Evolutionary conservation across 2,113 vertebrate species (phyloP), one percentile per base, ranked within the genome.

Genomic region (Gorsachius goisagi): DNA sequence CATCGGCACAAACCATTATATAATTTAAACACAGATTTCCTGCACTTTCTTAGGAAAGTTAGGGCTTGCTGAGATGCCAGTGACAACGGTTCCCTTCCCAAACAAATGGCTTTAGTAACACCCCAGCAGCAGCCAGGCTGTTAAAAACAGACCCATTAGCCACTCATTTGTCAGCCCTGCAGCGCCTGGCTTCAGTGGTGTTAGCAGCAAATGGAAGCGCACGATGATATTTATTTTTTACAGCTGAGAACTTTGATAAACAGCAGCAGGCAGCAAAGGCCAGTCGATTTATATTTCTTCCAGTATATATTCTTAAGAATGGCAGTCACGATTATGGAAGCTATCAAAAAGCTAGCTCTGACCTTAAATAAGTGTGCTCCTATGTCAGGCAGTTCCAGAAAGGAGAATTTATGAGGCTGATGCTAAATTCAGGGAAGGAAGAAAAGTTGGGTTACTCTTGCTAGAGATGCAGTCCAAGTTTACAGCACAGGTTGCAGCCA

Each of bases 241-340:
- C 78, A 79, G 86, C 84, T 23, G 26, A 66, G 86, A 85, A 50
- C 84, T 62, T 28, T 92, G 92, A 96, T 82, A 92, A 87, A 89
- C 71, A 79, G 74, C 12, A 4, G 74, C 86, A 97, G 92, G 90
- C 76, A 96, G 90, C 83, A 89, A 95, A 93, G 80, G 89, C 92
- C 91, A 93, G 45, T n/a, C 22, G 1, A 88, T 92, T 95, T 88
- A 50, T 96, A 90, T 72, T 96, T 91, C 81, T 85, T 58, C 60
- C 60, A 82, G 86, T 75, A 79, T 75, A 89, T 85, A 73, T 93
- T n/a, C 89, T 76, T 66, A 83, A 81, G 92, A 93, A 73, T 95
- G 90, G 94, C 95, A 93, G 84, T 44, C 86, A 91, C 72, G 53
- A 76, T 94, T 92, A 96, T 86, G 69, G 92, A 97, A 97, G 83